Base-by-base conservation (phyloP, 2,797 vertebrate species). In the Rhinatrema bivittatum region DNA sequence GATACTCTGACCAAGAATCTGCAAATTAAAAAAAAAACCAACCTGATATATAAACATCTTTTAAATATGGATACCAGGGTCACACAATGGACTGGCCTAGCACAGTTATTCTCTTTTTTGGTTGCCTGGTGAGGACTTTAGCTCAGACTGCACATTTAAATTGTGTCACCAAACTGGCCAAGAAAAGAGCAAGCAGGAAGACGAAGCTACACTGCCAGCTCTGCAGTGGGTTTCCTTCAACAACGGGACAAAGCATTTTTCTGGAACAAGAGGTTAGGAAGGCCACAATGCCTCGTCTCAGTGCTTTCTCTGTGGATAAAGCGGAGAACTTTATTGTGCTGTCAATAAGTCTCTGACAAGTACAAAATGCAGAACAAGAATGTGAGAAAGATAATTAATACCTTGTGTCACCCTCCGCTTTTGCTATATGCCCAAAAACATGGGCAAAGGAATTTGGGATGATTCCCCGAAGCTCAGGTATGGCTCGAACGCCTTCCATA, bases 381-480 rank as follows among this genome's bases (percentile, higher is more conserved):
- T n/a, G n/a, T n/a, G n/a, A n/a, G n/a, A n/a, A n/a, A n/a, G n/a
- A n/a, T n/a, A n/a, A n/a, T n/a, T n/a, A n/a, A n/a, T 76, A 96
- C 94, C 95, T 90, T 15, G 92, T 97, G 56, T 98, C 95, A 10
- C 94, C 95, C 53, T 98, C 96, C 58, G 96, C 93, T 70, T 99
- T 99, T 60, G 96, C 96, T 61, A 99, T 99, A 67, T 99, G 94
- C 43, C 95, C 96, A 78, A 99, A 99, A 55, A 99, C 76, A 55
- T 99, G 95, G 48, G 96, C 96, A 73, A 99, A 99, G 14, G 96
- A 99, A 77, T 99, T 98, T n/a, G 95, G 95, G 52, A 98, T 99
- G 47, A 98, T 98, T 39, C 96, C 96, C 78, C 95, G 72, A 31
- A 98, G 93, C 48, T 98, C 96, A 34, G 96, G 96, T 52, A 98